These are phyloP conservation scores for Channa maculata DNA, from an alignment of 2,113 vertebrate genomes.

Conservation along the genomic window DNA sequence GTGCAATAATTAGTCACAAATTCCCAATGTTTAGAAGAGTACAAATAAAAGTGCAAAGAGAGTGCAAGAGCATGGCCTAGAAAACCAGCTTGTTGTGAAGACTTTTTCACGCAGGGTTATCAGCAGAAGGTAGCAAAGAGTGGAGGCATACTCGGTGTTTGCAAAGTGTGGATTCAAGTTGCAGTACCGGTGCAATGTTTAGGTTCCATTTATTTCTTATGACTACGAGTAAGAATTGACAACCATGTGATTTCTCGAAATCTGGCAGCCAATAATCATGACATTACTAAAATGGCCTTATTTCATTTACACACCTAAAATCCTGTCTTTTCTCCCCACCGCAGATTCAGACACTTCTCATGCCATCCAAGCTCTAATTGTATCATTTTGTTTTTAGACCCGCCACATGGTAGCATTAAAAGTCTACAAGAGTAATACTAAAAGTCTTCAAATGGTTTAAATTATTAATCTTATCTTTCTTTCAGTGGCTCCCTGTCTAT, in stretches of 20 bases:
- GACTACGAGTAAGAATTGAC: background rate
- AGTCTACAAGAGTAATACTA: background rate
- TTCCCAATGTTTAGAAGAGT: slow-evolving; percentile 32
- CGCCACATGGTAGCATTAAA: background rate
- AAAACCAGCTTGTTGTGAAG: background rate
- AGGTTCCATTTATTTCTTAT: background rate
- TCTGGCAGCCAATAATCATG: too few relatives aligned
- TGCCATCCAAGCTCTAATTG: background rate
- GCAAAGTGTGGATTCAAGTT: background rate
- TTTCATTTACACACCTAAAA: background rate
- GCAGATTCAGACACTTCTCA: background rate
- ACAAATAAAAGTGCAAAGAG: slow-evolving; percentile 40
- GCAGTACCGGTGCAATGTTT: background rate
- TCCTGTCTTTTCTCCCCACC: background rate
- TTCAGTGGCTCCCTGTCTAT: background rate
- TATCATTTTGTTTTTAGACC: background rate
- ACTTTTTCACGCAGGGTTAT: background rate
- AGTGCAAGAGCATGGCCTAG: slow-evolving; percentile 25
- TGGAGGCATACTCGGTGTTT: background rate
- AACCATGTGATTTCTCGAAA: too few relatives aligned
- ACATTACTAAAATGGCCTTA: background rate
- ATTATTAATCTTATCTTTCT: background rate
- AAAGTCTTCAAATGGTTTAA: background rate
- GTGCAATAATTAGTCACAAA: slow-evolving; percentile 48
- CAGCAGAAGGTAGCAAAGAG: background rate